These are phyloP conservation scores for Nannoperca obscura DNA, from an alignment of 2,797 vertebrate species.

Conservation along the genomic window DNA sequence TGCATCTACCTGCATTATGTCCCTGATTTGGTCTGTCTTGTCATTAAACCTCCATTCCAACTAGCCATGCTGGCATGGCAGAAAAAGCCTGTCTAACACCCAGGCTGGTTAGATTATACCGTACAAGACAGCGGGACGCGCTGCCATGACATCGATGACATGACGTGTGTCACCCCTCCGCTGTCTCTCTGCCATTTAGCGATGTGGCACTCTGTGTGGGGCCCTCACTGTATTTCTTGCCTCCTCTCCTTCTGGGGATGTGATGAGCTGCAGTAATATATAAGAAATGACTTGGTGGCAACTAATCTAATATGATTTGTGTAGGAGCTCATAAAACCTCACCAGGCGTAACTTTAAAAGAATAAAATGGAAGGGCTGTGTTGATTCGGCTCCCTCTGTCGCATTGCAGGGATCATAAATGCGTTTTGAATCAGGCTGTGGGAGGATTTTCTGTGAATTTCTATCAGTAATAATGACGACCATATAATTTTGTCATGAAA, in stretches of 20 bases:
- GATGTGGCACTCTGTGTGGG: constrained; percentile 38
- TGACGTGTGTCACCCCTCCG: constrained; percentile 65
- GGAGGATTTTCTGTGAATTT: constrained; percentile 66
- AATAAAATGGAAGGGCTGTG: constrained; percentile 71
- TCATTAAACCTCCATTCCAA: constrained; percentile 54
- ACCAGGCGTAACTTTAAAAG: constrained; percentile 80
- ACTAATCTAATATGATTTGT: constrained; percentile 83
- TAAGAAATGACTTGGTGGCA: constrained; percentile 78
- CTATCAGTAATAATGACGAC: constrained; percentile 63
- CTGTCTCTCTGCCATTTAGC: constrained; percentile 69
- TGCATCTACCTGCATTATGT: constrained; percentile 49
- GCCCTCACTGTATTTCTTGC: constrained; percentile 45
- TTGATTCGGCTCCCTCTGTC: constrained; percentile 68
- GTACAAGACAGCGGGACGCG: constrained; percentile 66
- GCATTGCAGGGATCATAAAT: constrained; percentile 81
- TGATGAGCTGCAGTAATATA: constrained; percentile 78
- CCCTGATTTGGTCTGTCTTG: constrained; percentile 45
- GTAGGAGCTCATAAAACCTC: constrained; percentile 78
- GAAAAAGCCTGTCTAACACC: constrained; percentile 61
- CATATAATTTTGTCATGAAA: constrained; percentile 57
- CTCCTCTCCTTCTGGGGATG: constrained; percentile 53
- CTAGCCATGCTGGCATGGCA: constrained; percentile 58
- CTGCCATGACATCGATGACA: constrained; percentile 76
- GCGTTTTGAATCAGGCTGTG: constrained; percentile 50
- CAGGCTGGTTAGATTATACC: constrained; percentile 68